These are phyloP conservation scores for Homalodisca vitripennis DNA, from an alignment of 1,140 invertebrate species.

Conservation along the genomic window DNA sequence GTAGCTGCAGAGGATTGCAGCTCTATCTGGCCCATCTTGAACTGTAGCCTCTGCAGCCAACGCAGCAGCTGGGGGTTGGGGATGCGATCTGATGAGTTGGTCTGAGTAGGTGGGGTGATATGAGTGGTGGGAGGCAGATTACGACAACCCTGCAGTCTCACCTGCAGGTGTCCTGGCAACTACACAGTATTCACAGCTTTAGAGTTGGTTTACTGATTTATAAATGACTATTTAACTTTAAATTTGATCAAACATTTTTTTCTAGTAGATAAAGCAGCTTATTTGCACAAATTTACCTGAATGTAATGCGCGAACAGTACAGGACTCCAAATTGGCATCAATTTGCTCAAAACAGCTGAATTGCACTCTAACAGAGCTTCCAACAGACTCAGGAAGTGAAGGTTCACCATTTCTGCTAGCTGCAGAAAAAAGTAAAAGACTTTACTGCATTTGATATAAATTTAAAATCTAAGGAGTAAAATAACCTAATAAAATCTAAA, in stretches of 20 bases:
- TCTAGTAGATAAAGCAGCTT: not conserved
- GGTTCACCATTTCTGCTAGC: slow-evolving; percentile 96
- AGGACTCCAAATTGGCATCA: slow-evolving; percentile 86
- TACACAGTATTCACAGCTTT: slow-evolving; percentile 46
- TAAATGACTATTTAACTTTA: not conserved
- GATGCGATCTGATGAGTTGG: not conserved
- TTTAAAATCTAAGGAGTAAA: no score
- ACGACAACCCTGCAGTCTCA: slow-evolving; percentile 85
- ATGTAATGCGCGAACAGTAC: slow-evolving; percentile 86
- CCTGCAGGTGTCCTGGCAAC: slow-evolving; percentile 86
- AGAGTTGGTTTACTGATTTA: not conserved
- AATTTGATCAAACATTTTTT: not conserved
- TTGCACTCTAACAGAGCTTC: slow-evolving; percentile 95
- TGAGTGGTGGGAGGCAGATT: slow-evolving; percentile 62
- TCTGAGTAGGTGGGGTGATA: slow-evolving; percentile 5
- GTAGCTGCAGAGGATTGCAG: slow-evolving; percentile 90
- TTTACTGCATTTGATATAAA: no score
- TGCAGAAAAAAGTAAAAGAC: slow-evolving; percentile 54
- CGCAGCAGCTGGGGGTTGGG: slow-evolving; percentile 57
- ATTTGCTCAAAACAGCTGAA: slow-evolving; percentile 84
- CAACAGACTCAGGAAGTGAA: slow-evolving; percentile 94
- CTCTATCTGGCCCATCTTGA: slow-evolving; percentile 98
- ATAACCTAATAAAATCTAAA: no score
- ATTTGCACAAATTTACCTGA: slow-evolving; percentile 51
- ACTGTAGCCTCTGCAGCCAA: slow-evolving; percentile 92